Conservation (phyloP, 2,113 vertebrate species). For the Etia nguti region DNA sequence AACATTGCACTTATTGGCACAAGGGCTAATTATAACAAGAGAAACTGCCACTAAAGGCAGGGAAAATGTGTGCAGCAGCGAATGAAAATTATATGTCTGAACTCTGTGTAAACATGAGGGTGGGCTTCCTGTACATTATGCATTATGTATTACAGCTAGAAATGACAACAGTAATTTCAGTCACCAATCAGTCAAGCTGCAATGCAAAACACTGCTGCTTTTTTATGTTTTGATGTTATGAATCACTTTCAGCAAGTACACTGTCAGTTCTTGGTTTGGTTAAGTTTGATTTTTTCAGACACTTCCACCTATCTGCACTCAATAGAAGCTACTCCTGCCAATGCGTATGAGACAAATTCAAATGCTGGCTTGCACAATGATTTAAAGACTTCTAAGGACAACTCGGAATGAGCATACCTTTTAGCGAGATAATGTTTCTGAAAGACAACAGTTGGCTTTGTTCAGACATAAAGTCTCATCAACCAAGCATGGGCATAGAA, state of each 20-base stretch:
- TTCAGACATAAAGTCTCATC: not conserved
- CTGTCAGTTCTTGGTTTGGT: not conserved
- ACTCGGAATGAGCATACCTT: not conserved
- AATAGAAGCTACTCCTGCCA: not conserved
- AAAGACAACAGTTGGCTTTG: not conserved
- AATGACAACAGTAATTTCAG: not conserved
- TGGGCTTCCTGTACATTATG: not conserved
- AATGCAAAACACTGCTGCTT: not conserved
- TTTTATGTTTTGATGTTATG: not conserved
- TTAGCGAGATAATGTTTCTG: not conserved
- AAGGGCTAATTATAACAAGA: not conserved
- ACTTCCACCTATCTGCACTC: not conserved
- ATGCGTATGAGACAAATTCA: not conserved
- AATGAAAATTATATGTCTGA: not conserved
- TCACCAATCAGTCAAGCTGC: not conserved
- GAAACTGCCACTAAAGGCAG: not conserved
- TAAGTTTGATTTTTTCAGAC: not conserved
- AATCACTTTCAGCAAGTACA: not conserved
- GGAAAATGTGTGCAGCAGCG: not conserved
- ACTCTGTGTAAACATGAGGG: not conserved
- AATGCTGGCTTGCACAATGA: not conserved
- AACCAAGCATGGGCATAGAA: not conserved
- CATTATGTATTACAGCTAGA: not conserved
- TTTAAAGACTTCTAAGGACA: not conserved
- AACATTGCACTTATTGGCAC: not conserved